Percentiles rank a stretch among this genome's conserved stretches.
Conservation (phyloP, 2,797 vertebrate species). For the Valencia hispanica region DNA sequence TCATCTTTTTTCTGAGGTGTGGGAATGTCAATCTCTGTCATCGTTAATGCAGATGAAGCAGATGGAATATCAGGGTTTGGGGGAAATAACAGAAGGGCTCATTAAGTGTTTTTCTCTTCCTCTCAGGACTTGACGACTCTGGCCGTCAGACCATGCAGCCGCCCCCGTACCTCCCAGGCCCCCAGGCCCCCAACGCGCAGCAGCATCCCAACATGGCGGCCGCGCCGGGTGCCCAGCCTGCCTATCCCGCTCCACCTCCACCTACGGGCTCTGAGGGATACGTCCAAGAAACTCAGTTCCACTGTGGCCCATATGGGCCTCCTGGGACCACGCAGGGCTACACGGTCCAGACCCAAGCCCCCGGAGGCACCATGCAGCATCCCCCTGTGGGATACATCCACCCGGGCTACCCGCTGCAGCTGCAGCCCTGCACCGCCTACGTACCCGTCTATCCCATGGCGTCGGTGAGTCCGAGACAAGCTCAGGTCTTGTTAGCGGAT, state of each 20-base stretch:
- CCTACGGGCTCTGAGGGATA: conserved; percentile 82
- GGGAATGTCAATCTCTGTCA: conserved; percentile 58
- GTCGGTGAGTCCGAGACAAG: conserved; percentile 83
- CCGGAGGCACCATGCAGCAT: conserved; percentile 77
- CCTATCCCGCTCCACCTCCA: conserved; percentile 80
- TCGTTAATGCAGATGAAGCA: conserved; percentile 41
- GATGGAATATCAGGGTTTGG: conserved; percentile 22
- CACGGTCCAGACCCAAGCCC: conserved; percentile 88
- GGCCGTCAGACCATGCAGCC: conserved; percentile 87
- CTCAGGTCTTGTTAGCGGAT: background rate
- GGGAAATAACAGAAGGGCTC: background rate
- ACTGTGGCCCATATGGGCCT: conserved; percentile 69
- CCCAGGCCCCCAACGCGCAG: conserved; percentile 72
- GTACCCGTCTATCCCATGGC: conserved; percentile 92
- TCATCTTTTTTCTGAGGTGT: conserved; percentile 19
- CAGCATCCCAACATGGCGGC: conserved; percentile 74
- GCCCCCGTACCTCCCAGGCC: conserved; percentile 82
- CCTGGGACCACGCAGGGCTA: conserved; percentile 84
- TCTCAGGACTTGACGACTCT: conserved; percentile 82
- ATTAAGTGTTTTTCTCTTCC: background rate
- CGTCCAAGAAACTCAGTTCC: conserved; percentile 86
- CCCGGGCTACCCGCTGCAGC: conserved; percentile 90
- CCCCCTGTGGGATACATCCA: conserved; percentile 89
- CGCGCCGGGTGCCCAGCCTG: conserved; percentile 73
- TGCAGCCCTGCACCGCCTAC: conserved; percentile 94